A percentile compares a stretch with the other conserved stretches of the same genome.
Evolutionary conservation across 2,113 vertebrate species (phyloP).

Genomic region (Tor tambroides): DNA sequence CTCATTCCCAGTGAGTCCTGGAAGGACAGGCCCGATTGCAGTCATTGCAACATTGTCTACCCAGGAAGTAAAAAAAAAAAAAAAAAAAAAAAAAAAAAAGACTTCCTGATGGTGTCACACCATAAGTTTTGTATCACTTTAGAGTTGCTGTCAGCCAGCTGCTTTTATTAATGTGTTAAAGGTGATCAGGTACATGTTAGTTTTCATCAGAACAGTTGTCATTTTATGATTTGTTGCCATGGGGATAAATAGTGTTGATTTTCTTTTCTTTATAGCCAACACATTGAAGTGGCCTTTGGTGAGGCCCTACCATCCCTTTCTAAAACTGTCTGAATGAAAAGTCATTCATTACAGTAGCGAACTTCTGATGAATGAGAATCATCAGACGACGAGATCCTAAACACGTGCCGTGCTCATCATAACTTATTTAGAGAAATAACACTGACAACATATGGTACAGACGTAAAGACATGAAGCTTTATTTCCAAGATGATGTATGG

Average conservation of each 20-base stretch:
- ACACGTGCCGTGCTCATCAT: too few species aligned
- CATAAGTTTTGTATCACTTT: background rate
- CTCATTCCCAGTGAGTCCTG: slow-evolving; percentile 63
- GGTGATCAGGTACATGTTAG: background rate
- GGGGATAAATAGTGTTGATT: background rate
- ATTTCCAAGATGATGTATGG: too few species aligned
- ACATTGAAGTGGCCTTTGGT: background rate
- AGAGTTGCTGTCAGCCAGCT: background rate
- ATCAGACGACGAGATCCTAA: too few species aligned
- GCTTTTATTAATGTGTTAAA: background rate
- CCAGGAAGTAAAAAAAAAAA: slow-evolving; percentile 39
- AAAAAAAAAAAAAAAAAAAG: background rate
- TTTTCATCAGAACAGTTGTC: background rate
- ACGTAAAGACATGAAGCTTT: too few species aligned
- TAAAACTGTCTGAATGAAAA: background rate
- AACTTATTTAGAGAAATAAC: too few species aligned
- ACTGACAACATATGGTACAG: too few species aligned
- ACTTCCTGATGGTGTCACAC: slow-evolving; percentile 41
- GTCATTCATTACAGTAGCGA: too few species aligned
- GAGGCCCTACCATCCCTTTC: background rate
- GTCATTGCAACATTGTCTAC: slow-evolving; percentile 41
- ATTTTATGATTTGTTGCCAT: background rate
- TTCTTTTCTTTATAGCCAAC: background rate
- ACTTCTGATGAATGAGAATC: too few species aligned
- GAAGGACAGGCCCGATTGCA: slow-evolving; percentile 48